Base-by-base conservation (phyloP, 30 jellyfish, hydroid and myxozoan genomes). In the Rhopilema esculentum region DNA sequence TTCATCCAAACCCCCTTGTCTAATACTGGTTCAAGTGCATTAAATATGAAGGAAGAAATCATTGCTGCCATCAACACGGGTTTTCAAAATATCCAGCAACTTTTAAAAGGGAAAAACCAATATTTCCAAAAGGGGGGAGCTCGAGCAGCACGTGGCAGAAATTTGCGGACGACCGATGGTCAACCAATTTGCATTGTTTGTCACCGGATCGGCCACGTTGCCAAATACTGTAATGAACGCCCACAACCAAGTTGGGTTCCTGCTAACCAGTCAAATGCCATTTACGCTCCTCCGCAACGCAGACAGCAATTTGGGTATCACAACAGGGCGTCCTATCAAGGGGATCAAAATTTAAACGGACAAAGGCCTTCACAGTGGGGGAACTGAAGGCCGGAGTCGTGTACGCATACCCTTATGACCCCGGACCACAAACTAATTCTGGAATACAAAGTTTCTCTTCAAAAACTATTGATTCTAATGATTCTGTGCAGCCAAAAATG, bases 101-200 rank as follows among this genome's bases (percentile, higher is more conserved):
- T n/a, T n/a, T n/a, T n/a, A n/a, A n/a, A n/a, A n/a, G n/a, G n/a
- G n/a, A n/a, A n/a, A n/a, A n/a, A n/a, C n/a, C n/a, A n/a, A n/a
- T n/a, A n/a, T n/a, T n/a, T n/a, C n/a, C n/a, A n/a, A n/a, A n/a
- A n/a, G n/a, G n/a, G n/a, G n/a, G n/a, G n/a, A n/a, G n/a, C n/a
- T n/a, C n/a, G n/a, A n/a, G n/a, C 30, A 32, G 85, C 85, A 1
- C 85, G 76, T 18, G 76, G 87, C 52, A 23, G 49, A 9, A 77
- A 49, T 57, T 26, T 77, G 1, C 12, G 87, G 1, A 77, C 87
- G 16, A 77, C 76, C 1, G 87, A 77, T 51, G 76, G 87, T 29
- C 87, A 77, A 33, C 87, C 87, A 0, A 77, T 77, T 24, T 77
- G 87, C 20, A 77, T 50, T 15, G 7, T 2, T 31, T 77, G 87